Evolutionary conservation across 2,797 vertebrate species (phyloP).

Genomic region (Coluber constrictor): DNA sequence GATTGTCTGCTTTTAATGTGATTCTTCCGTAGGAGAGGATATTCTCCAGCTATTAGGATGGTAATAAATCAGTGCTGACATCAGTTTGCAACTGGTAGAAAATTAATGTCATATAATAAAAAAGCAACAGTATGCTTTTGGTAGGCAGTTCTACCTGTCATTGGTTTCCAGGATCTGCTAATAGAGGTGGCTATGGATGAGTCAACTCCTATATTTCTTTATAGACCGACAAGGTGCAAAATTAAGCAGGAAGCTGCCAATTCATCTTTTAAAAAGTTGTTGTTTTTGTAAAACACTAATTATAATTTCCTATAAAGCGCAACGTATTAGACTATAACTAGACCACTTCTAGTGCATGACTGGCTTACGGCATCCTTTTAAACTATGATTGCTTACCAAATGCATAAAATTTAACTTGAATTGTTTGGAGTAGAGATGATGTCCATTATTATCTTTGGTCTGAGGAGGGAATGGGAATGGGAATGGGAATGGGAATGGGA

Average conservation of each 20-base stretch:
- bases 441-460: no score
- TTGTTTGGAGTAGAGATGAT: neutral
- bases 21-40: neutral
- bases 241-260: neutral
- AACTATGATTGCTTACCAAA: neutral
- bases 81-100: neutral
- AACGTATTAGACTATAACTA: neutral
- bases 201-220: neutral
- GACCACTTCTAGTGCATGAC: neutral
- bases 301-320: slow-evolving; percentile 14
- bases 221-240: neutral
- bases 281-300: slow-evolving; percentile 13
- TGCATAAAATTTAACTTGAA: slow-evolving; percentile 23
- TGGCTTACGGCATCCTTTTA: slow-evolving; percentile 1
- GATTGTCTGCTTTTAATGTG: neutral
- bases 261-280: slow-evolving; percentile 39
- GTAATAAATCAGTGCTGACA: neutral
- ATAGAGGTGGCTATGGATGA: neutral
- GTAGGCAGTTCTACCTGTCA: neutral
- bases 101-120: neutral
- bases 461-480: no score
- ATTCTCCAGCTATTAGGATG: neutral
- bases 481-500: no score
- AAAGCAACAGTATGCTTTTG: neutral
- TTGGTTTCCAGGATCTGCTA: neutral